Conservation (phyloP, 2,888 invertebrate genomes). For the Diarsia rubi region DNA sequence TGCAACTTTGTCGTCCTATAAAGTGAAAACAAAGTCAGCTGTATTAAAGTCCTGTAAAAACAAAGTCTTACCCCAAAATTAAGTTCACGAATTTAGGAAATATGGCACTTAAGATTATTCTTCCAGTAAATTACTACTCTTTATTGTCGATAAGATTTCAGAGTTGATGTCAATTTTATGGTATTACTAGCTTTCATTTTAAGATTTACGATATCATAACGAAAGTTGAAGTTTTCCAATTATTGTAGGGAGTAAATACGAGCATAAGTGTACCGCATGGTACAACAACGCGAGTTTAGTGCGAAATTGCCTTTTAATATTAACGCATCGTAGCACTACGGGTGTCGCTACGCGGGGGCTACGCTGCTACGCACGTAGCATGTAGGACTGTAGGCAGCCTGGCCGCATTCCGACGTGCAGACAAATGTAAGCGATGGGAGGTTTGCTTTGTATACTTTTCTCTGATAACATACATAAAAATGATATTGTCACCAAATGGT, state of each 20-base stretch:
- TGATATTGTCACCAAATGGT: background rate
- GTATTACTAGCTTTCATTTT: slow-evolving; percentile 41
- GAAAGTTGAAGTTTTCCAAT: slow-evolving; percentile 54
- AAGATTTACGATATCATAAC: slow-evolving; percentile 34
- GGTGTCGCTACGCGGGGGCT: slow-evolving; percentile 70
- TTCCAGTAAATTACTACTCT: slow-evolving; percentile 34
- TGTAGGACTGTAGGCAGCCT: slow-evolving; percentile 72
- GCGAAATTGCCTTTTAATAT: slow-evolving; percentile 66
- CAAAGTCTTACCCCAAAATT: slow-evolving; percentile 5
- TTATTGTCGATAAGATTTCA: slow-evolving; percentile 38
- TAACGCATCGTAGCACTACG: slow-evolving; percentile 63
- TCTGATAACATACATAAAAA: slow-evolving; percentile 19
- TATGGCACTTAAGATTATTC: slow-evolving; percentile 21
- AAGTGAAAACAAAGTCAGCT: slow-evolving; percentile 21
- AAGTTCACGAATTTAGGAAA: slow-evolving; percentile 17
- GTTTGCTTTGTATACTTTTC: slow-evolving; percentile 23
- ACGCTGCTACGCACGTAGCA: slow-evolving; percentile 78
- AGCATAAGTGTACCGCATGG: slow-evolving; percentile 49
- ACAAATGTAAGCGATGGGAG: slow-evolving; percentile 64
- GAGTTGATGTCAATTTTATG: slow-evolving; percentile 32
- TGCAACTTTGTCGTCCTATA: slow-evolving; percentile 13
- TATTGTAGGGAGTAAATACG: slow-evolving; percentile 47
- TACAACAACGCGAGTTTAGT: slow-evolving; percentile 49
- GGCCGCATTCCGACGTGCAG: slow-evolving; percentile 74
- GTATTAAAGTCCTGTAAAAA: slow-evolving; percentile 2